Evolutionary conservation across 1,140 invertebrate species (phyloP), one percentile per base, ranked within the genome.

Genomic region (Bombus impatiens): DNA sequence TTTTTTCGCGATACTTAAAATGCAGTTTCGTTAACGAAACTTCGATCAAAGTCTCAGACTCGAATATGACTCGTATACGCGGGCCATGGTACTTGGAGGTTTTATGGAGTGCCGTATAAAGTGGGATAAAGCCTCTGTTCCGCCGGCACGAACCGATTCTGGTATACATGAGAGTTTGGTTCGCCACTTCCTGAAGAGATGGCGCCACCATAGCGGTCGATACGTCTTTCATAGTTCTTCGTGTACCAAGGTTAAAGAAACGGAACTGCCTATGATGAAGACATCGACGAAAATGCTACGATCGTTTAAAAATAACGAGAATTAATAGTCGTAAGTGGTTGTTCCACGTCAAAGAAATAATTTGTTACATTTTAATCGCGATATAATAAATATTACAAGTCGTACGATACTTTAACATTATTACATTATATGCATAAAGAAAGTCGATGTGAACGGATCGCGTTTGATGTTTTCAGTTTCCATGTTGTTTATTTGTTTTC

Each of bases 131-230:
- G 53, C 57, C 67, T 40, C 79, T n/a, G 59, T 71, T 86, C 59
- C 70, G 81, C 28, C 78, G 81, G 78, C 32, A 72, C 81, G 78
- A 78, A 77, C 72, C 77, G 42, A 84, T 80, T 70, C 79, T 85
- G 53, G 10, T 57, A 40, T 70, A 28, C 78, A 32, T 68, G 68
- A 53, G 37, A 71, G 81, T 78, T 70, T 87, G 87, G 65, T 92
- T 91, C 86, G 9, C 5, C 40, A 62, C 59, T 88, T 74, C 68
- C 15, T 81, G 65, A 70, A 88, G 84, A 93, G 92, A 93, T 93
- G 92, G 92, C 91, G 92, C 92, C 91, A 93, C 86, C n/a, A 82
- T 76, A 67, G 83, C 59, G 81, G 53, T 84, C 86, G 68, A 86
- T 82, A 81, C 80, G 18, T 78, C 81, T 70, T 71, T 42, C 67